Evolutionary conservation across 2,113 vertebrate genomes (phyloP), one percentile per base, ranked within the genome.

Genomic region (Mustelus asterias): DNA sequence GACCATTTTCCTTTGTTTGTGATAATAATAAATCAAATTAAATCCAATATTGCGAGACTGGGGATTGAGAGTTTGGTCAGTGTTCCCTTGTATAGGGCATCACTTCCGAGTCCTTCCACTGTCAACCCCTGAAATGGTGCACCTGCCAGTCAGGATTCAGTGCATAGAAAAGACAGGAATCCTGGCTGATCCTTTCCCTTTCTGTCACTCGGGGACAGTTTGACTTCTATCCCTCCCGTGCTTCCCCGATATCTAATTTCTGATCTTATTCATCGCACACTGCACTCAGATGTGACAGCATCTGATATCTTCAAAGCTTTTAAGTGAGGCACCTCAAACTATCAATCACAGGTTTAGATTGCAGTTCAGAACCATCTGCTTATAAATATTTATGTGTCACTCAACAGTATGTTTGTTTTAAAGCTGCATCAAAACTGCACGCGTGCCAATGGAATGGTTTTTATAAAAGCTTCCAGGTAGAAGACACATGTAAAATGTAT

Each of bases 361-460:
- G 44, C 94, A 44, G 67, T 72, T 95, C 37, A 95, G 2, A 65
- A 60, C 33, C 60, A 93, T 10, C 94, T 54, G 94, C 94, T 95
- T 95, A 95, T 72, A 95, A 95, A 95, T 72, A 70, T 95, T 95
- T 95, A 95, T 95, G 58, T 93, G 67, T 72, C 67, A 54, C 41
- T 95, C 67, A 29, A 70, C 44, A 54, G 69, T 41, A 29, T 72
- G 93, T 95, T 95, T 95, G 69, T 95, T 95, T 95, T 72, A 95
- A 95, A 54, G 41, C 26, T 48, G 67, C 94, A 72, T 95, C 37
- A 95, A 29, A 70, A 95, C 70, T 24, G 41, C 41, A 33, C n/a
- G 65, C 60, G 54, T 95, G 48, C 67, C 94, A 54, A 72, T 72
- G 41, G 44, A 72, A 95, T 95, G 65, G 26, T 70, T 94, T 95